Base-by-base conservation (phyloP, 2,113 vertebrate species). In the Silurus asotus region DNA sequence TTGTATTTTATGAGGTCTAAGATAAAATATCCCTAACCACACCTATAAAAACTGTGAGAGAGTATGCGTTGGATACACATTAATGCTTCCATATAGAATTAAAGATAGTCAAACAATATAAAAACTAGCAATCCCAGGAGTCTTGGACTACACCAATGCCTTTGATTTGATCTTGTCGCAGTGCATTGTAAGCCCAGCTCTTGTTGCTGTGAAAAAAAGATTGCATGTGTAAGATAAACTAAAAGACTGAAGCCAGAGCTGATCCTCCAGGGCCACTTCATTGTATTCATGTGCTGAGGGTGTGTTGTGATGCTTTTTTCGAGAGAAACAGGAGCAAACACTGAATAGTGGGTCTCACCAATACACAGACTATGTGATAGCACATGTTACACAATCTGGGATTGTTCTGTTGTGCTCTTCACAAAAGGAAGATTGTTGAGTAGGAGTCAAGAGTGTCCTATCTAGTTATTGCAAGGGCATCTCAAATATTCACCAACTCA, bases 141-240 rank as follows among this genome's bases (percentile, higher is more conserved):
- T 74, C 37, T 78, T 62, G 19, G 77, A 14, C 59, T 37, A 56
- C 51, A 86, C 90, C 90, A 92, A 93, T 93, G 87, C 72, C 86
- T 59, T 87, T 90, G 85, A 92, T 90, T 92, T 81, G 0, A 28
- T 83, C 81, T 72, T 82, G 67, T 92, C 92, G 90, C 89, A 91
- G 65, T 82, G 79, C 75, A 85, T 74, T 85, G 85, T 90, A 91
- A 92, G 87, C 91, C 88, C 90, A 86, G 90, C 92, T 93, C 85
- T 86, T 51, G 6, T 25, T 58, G 72, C 62, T 75, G 55, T 75
- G 61, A 84, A 84, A 88, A 48, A 56, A 6, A 89, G 74, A 88
- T 78, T 89, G 86, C 80, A 92, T 88, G 91, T 90, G 81, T 90
- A 88, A 92, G 62, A 69, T 45, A 88, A 85, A 91, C 87, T 65